Evolutionary conservation across 2,797 vertebrate genomes (phyloP).

Genomic region (Myoxocephalus aenaeus): DNA sequence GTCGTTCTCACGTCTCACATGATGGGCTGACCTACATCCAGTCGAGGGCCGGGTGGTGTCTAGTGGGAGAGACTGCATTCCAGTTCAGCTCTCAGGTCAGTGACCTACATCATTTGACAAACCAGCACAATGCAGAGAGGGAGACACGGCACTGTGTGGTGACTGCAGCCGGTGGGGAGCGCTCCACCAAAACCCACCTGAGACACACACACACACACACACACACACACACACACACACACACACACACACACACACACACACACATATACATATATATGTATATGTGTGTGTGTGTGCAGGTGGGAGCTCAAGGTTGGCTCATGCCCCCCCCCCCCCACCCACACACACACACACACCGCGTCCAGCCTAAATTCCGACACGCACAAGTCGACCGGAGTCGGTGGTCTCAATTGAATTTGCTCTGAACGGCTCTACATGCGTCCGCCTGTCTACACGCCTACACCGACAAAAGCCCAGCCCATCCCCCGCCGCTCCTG

Average conservation of each 20-base stretch:
- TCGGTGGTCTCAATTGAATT: constrained; percentile 5
- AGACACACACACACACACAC: no score
- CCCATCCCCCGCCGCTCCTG: constrained; percentile 67
- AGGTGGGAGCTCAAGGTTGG: no score
- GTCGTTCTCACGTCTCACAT: constrained; percentile 16
- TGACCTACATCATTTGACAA: constrained; percentile 58
- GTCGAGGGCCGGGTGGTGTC: not conserved
- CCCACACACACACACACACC: constrained; percentile 8
- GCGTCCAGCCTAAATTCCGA: constrained; percentile 16
- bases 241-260: no score
- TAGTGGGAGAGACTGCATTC: constrained; percentile 35
- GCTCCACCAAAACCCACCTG: no score
- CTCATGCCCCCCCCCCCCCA: no score
- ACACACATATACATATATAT: no score
- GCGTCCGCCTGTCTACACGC: constrained; percentile 31
- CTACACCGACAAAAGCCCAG: constrained; percentile 57
- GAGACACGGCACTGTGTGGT: not conserved
- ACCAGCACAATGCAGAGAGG: constrained; percentile 23
- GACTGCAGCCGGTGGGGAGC: no score
- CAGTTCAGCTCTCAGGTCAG: constrained; percentile 51
- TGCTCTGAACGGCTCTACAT: constrained; percentile 49
- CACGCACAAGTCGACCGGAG: constrained; percentile 17
- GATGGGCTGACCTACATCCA: constrained; percentile 65
- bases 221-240: no score
- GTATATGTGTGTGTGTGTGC: no score